Evolutionary conservation across 2,113 vertebrate species (phyloP), one percentile per base, ranked within the genome.

Genomic region (Saccopteryx bilineata): DNA sequence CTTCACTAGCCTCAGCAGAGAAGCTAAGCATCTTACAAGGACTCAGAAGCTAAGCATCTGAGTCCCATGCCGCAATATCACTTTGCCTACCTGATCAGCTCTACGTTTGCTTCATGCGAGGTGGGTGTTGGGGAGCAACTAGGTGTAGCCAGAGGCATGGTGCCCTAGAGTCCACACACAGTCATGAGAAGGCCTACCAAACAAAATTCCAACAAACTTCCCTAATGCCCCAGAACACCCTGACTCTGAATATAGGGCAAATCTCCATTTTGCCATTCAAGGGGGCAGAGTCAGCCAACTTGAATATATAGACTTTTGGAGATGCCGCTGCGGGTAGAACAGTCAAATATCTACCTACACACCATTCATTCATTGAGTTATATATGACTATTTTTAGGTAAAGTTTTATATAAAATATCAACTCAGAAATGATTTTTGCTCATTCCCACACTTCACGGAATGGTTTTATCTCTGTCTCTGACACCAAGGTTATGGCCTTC

Each of bases 11-110:
- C 69, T 60, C 85, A 54, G 74, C 0, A 75, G 76, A 66, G 68
- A 82, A 18, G 46, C 24, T 19, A 50, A 46, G 84, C 21, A 26
- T 17, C 52, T 52, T 4, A 48, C 2, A 28, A 74, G 24, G 39
- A 39, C 39, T 39, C 39, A 66, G 68, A 82, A 18, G 46, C 24
- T 23, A 50, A 46, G 84, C 21, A 26, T 17, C 52, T 52, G n/a
- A 15, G 74, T 19, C 26, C 75, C 9, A 0, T 0, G 10, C 1
- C 2, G 46, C 0, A 1, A 14, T 21, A 15, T 5, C 7, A 1
- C 58, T 39, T 58, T 46, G 69, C 19, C 17, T 18, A 56, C 15
- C 13, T 18, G 18, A 54, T 65, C 54, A 39, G 58, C 33, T 28
- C 56, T 15, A 12, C 72, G 87, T 58, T 39, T 9, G 8, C 8